phyloP scores from a whole-genome alignment of 1,140 invertebrate species.

The Drosophila pectinifera region DNA sequence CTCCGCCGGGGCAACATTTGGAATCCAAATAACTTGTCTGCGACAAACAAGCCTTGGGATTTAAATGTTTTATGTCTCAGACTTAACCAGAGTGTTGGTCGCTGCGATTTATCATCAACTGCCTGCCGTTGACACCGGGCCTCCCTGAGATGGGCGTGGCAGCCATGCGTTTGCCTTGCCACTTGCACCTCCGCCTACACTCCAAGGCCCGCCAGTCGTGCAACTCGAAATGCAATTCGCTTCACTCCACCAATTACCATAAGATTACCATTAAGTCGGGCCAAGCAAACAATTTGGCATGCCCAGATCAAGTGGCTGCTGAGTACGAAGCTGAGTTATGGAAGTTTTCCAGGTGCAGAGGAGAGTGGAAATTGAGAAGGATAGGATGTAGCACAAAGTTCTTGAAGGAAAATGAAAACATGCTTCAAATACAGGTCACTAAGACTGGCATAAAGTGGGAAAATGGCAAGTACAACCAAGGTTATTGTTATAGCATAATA shows the following conservation, averaged over 20 bases:
- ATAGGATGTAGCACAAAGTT: not conserved
- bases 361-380: not conserved
- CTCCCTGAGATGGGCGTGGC: constrained; percentile 43
- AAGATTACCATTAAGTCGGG: constrained; percentile 40
- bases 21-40: constrained; percentile 51
- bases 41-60: constrained; percentile 54
- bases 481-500: too few relatives aligned
- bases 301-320: constrained; percentile 36
- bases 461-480: not conserved
- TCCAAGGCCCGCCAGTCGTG: constrained; percentile 27
- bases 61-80: constrained; percentile 36
- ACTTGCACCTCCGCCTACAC: constrained; percentile 3
- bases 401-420: not conserved
- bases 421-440: not conserved
- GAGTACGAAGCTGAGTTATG: not conserved
- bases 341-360: not conserved
- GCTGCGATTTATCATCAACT: constrained; percentile 51
- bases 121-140: constrained; percentile 26
- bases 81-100: constrained; percentile 1
- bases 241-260: constrained; percentile 44
- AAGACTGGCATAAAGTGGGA: not conserved
- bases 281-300: constrained; percentile 34
- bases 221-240: constrained; percentile 47
- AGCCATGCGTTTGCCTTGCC: constrained; percentile 14
- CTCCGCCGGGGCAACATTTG: constrained; percentile 34